Conservation (phyloP, 2,888 invertebrate genomes). For the Rosalia funebris region DNA sequence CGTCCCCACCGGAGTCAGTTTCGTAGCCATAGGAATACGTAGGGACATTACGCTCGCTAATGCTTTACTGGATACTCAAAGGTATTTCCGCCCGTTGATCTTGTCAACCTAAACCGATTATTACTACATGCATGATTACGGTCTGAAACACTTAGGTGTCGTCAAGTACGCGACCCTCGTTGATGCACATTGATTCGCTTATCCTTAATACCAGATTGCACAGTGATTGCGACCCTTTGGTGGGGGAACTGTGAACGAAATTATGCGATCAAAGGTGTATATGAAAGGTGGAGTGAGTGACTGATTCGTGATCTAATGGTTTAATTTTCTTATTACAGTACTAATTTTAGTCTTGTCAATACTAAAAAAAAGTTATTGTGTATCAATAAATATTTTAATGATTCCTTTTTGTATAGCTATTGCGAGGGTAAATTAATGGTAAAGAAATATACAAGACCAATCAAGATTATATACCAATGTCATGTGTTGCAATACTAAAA, state of each 20-base stretch:
- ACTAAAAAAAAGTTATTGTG: no score
- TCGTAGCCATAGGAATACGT: conserved; percentile 54
- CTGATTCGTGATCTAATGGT: no score
- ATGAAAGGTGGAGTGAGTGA: not conserved
- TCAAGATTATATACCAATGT: no score
- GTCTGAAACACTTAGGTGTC: conserved; percentile 39
- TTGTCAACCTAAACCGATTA: conserved; percentile 47
- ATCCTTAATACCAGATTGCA: conserved; percentile 15
- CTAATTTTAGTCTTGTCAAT: no score
- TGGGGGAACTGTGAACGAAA: not conserved
- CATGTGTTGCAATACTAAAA: no score
- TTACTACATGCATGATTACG: conserved; percentile 44
- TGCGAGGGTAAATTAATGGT: no score
- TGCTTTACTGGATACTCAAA: conserved; percentile 57
- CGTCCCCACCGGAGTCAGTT: not conserved
- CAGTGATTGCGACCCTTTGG: conserved; percentile 3
- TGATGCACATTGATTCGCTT: conserved; percentile 33
- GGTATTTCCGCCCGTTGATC: conserved; percentile 52
- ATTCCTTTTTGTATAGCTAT: no score
- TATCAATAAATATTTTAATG: no score
- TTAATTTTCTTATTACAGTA: no score
- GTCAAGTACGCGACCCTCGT: conserved; percentile 17
- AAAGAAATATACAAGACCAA: no score
- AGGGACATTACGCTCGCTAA: conserved; percentile 48
- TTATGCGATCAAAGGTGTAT: not conserved